A percentile compares a stretch with the other conserved stretches of the same genome.
phyloP scores from a whole-genome alignment of 1,140 invertebrate genomes.

The Bilobella aurantiaca region DNA sequence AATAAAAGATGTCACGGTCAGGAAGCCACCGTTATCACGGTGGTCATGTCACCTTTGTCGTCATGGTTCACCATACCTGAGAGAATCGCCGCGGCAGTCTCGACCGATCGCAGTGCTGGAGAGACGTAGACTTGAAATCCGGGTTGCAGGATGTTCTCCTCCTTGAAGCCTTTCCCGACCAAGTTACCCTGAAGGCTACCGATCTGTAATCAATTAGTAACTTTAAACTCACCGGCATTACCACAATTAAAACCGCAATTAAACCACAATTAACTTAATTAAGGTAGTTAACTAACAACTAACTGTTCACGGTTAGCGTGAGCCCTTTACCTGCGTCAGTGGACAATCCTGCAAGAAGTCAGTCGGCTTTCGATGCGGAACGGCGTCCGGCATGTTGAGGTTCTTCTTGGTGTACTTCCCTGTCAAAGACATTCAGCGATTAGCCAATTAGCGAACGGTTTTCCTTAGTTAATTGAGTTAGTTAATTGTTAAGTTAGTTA shows the following conservation, averaged over 20 bases:
- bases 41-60: constrained; percentile 4
- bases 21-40: background rate
- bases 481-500: too few relatives aligned
- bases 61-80: constrained; percentile 41
- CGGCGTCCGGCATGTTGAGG: constrained; percentile 71
- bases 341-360: constrained; percentile 73
- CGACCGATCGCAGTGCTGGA: constrained; percentile 78
- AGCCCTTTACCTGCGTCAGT: constrained; percentile 65
- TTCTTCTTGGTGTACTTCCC: constrained; percentile 64
- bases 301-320: too few relatives aligned
- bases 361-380: constrained; percentile 50
- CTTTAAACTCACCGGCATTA: constrained; percentile 15
- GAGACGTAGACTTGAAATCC: constrained; percentile 63
- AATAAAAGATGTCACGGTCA: constrained; percentile 24
- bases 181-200: constrained; percentile 59
- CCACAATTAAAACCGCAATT: constrained; percentile 19
- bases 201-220: constrained; percentile 7
- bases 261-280: too few relatives aligned
- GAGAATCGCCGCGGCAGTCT: constrained; percentile 66
- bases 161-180: constrained; percentile 46
- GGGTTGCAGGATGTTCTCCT: constrained; percentile 57
- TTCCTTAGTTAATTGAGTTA: too few relatives aligned
- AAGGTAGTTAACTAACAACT: too few relatives aligned
- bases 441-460: too few relatives aligned
- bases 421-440: constrained; percentile 23